A percentile compares a stretch with the other conserved stretches of the same genome.
phyloP scores from a whole-genome alignment of 2,888 invertebrate genomes.

The Tricholauxania praeusta region DNA sequence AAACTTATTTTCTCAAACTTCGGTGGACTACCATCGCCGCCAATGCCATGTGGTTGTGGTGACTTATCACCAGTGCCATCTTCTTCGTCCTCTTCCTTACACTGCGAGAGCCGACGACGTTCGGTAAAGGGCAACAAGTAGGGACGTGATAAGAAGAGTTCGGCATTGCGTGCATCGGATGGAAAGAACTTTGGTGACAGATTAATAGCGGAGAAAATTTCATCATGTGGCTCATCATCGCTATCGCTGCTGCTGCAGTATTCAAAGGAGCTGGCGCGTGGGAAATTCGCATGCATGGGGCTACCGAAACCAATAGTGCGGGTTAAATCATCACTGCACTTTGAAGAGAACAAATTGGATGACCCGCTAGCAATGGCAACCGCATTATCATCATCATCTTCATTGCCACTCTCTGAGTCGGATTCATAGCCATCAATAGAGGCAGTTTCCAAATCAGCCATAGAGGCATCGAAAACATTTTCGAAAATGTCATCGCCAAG shows the following conservation, averaged over 20 bases:
- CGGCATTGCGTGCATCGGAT: conserved; percentile 52
- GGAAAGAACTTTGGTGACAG: conserved; percentile 50
- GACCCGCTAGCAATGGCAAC: conserved; percentile 37
- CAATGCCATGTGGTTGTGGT: conserved; percentile 47
- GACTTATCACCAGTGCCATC: conserved; percentile 69
- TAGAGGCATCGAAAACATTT: conserved; percentile 64
- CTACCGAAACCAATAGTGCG: conserved; percentile 46
- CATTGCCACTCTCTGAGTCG: conserved; percentile 60
- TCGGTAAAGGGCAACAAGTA: conserved; percentile 71
- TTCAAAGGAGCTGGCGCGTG: conserved; percentile 57
- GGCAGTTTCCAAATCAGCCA: conserved; percentile 63
- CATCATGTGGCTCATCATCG: conserved; percentile 43
- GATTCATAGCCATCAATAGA: conserved; percentile 62
- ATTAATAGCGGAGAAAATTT: conserved; percentile 49
- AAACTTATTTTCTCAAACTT: conserved; percentile 41
- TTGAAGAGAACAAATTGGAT: conserved; percentile 31
- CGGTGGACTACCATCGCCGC: conserved; percentile 25
- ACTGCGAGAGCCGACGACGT: conserved; percentile 81
- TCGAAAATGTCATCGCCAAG: conserved; percentile 64
- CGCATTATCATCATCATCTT: conserved; percentile 45
- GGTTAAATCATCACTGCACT: conserved; percentile 43
- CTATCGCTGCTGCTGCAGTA: conserved; percentile 53
- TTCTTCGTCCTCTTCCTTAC: conserved; percentile 87
- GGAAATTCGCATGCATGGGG: conserved; percentile 48
- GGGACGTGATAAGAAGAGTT: conserved; percentile 59